Percentiles rank a stretch among this genome's conserved stretches.
phyloP scores from a whole-genome alignment of 2,888 invertebrate species.

The Diploptera punctata region DNA sequence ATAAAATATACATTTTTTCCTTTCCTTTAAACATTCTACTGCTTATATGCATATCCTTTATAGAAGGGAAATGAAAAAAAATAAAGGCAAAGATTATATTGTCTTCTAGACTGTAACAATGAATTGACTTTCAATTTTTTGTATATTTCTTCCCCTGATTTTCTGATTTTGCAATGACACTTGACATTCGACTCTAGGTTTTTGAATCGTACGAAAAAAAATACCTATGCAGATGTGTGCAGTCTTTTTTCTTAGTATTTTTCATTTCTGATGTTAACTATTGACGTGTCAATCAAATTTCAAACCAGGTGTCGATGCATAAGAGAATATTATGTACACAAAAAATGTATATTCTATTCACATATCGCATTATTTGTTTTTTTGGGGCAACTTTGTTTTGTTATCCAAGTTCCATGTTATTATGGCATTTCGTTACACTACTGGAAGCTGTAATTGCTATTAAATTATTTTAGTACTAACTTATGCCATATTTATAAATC shows the following conservation, averaged over 20 bases:
- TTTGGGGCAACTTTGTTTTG: too few species aligned
- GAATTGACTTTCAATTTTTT: not conserved
- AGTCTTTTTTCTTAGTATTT: too few species aligned
- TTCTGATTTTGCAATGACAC: not conserved
- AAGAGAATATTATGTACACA: not conserved
- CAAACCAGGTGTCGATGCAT: conserved; percentile 34
- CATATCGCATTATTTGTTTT: too few species aligned
- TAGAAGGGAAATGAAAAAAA: not conserved
- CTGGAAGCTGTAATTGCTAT: too few species aligned
- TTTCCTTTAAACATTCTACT: too few species aligned
- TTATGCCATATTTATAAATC: too few species aligned
- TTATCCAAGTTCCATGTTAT: too few species aligned
- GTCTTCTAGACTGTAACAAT: conserved; percentile 5
- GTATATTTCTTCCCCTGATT: not conserved
- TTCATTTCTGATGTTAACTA: not conserved
- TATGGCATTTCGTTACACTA: too few species aligned
- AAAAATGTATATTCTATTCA: too few species aligned
- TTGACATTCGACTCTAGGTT: not conserved
- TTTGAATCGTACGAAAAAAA: not conserved
- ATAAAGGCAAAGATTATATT: not conserved
- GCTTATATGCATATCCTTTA: not conserved
- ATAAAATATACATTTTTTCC: not conserved
- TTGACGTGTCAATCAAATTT: conserved; percentile 36
- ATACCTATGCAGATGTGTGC: conserved; percentile 3
- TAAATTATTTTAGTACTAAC: too few species aligned